A percentile compares a stretch with the other conserved stretches of the same genome.
Evolutionary conservation across 1,140 invertebrate genomes (phyloP).

Genomic region (Drosophila paulistorum): DNA sequence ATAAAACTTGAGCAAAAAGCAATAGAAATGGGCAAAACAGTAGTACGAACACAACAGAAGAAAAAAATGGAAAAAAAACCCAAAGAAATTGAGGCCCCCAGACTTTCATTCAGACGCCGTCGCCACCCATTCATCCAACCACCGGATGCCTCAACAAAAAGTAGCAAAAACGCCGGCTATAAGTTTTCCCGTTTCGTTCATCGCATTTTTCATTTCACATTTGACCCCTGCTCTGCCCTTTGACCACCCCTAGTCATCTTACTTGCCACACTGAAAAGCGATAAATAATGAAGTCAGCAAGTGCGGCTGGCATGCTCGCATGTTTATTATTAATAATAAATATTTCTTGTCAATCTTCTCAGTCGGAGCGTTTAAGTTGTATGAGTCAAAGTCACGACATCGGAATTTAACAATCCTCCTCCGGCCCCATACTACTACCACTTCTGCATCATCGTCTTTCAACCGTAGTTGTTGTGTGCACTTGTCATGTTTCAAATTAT

Average conservation of each 20-base stretch:
- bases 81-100: slow-evolving; percentile 13
- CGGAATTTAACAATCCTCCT: neutral
- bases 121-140: slow-evolving; percentile 7
- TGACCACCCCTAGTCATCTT: slow-evolving; percentile 4
- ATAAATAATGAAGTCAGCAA: slow-evolving; percentile 81
- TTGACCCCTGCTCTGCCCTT: neutral
- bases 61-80: neutral
- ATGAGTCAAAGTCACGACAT: slow-evolving; percentile 64
- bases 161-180: slow-evolving; percentile 39
- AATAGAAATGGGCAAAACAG: slow-evolving; percentile 40
- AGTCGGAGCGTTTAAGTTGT: slow-evolving; percentile 61
- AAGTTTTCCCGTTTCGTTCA: slow-evolving; percentile 42
- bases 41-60: no score
- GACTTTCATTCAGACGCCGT: slow-evolving; percentile 3
- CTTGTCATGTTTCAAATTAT: slow-evolving; percentile 69
- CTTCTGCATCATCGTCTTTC: neutral
- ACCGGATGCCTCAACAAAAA: slow-evolving; percentile 58
- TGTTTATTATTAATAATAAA: slow-evolving; percentile 82
- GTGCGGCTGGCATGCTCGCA: slow-evolving; percentile 73
- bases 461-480: slow-evolving; percentile 37
- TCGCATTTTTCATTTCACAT: slow-evolving; percentile 45
- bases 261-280: slow-evolving; percentile 58
- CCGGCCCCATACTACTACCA: neutral
- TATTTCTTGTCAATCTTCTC: slow-evolving; percentile 73
- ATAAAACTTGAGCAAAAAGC: slow-evolving; percentile 72